phyloP scores from a whole-genome alignment of 2,888 invertebrate species.

The Emesis furor region DNA sequence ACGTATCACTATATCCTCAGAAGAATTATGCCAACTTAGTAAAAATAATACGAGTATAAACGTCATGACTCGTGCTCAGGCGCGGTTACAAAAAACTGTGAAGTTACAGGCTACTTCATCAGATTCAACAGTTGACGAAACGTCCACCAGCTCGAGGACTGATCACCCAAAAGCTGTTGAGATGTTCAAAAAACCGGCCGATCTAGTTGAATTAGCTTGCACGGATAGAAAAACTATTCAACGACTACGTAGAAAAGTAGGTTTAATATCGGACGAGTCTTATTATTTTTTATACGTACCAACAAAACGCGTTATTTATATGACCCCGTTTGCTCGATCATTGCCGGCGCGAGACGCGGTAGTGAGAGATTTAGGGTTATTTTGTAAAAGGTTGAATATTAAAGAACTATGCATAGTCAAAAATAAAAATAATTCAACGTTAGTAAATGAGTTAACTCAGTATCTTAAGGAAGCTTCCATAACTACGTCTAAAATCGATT shows the following conservation, averaged over 20 bases:
- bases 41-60: background rate
- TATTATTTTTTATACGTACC: too few relatives aligned
- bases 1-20: background rate
- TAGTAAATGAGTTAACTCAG: conserved; percentile 1
- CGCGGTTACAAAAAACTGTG: background rate
- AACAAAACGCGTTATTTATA: background rate
- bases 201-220: background rate
- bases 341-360: conserved; percentile 45
- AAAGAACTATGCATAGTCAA: conserved; percentile 14
- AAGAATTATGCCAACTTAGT: background rate
- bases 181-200: background rate
- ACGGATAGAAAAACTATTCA: background rate
- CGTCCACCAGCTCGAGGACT: background rate
- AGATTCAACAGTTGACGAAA: background rate
- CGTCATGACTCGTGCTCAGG: background rate
- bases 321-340: conserved; percentile 40
- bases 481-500: background rate
- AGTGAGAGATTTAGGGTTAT: conserved; percentile 45
- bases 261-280: too few relatives aligned
- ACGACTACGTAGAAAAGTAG: too few relatives aligned
- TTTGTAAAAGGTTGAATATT: conserved; percentile 43
- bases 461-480: background rate
- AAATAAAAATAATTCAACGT: conserved; percentile 3
- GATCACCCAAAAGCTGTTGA: background rate
- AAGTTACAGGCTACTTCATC: background rate